phyloP scores from a whole-genome alignment of 2,888 invertebrate species.

The Apamea monoglypha region DNA sequence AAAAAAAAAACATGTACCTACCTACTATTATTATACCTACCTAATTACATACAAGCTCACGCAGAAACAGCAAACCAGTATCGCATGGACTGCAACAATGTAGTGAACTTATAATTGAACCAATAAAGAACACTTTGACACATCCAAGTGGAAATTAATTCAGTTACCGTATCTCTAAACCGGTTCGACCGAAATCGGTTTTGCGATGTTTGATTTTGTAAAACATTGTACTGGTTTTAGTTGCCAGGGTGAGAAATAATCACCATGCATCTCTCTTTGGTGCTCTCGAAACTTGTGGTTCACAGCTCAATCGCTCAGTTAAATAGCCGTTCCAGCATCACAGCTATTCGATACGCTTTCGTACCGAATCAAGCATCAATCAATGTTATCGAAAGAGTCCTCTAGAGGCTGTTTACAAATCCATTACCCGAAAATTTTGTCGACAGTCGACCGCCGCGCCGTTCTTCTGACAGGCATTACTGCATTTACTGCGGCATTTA shows the following conservation, averaged over 20 bases:
- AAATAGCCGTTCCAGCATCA: not conserved
- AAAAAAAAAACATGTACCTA: too few relatives aligned
- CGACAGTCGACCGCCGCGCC: not conserved
- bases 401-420: not conserved
- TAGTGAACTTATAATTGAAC: slow-evolving; percentile 43
- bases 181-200: slow-evolving; percentile 31
- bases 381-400: not conserved
- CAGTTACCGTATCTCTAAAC: slow-evolving; percentile 21
- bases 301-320: not conserved
- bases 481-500: too few relatives aligned
- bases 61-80: slow-evolving; percentile 36
- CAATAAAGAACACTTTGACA: slow-evolving; percentile 58
- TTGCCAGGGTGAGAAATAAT: not conserved
- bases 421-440: not conserved
- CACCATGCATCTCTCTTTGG: not conserved
- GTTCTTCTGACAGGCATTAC: not conserved
- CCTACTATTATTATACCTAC: not conserved
- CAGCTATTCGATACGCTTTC: not conserved
- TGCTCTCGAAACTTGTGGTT: not conserved
- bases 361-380: not conserved
- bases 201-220: slow-evolving; percentile 3
- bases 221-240: not conserved
- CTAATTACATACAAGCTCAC: not conserved
- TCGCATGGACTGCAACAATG: slow-evolving; percentile 36
- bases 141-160: slow-evolving; percentile 45